These are phyloP conservation scores for Cordylochernes scorpioides DNA, from an alignment of 2,888 invertebrate species.

Conservation along the genomic window DNA sequence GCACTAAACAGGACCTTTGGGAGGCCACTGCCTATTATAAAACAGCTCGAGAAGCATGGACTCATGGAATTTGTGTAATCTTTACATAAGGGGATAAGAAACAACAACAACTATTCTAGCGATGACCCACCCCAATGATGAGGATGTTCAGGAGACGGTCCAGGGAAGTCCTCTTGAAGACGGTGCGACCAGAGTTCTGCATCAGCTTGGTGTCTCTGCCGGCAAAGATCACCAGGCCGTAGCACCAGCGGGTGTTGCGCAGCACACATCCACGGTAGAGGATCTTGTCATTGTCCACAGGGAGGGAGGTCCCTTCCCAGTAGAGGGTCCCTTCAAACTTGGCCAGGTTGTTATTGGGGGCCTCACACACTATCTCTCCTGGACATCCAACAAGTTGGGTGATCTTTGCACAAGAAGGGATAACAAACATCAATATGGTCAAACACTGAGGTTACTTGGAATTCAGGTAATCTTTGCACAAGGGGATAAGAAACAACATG, in stretches of 20 bases:
- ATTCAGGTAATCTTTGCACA: no score
- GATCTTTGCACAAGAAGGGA: background rate
- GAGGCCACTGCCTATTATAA: no score
- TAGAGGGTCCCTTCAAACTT: constrained; percentile 83
- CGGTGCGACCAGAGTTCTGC: constrained; percentile 98
- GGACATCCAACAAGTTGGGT: constrained; percentile 5
- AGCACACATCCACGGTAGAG: constrained; percentile 84
- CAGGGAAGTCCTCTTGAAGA: constrained; percentile 95
- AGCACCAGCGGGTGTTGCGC: constrained; percentile 82
- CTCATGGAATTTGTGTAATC: no score
- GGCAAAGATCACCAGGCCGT: constrained; percentile 88
- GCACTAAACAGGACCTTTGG: no score
- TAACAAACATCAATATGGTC: background rate
- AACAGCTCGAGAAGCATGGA: no score
- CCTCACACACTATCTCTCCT: constrained; percentile 74
- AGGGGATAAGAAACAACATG: no score
- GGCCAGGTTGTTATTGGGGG: constrained; percentile 90
- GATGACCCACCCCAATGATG: constrained; percentile 56
- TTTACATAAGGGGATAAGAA: no score
- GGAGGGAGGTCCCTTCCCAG: constrained; percentile 33
- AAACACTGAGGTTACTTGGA: no score
- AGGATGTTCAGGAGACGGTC: constrained; percentile 95
- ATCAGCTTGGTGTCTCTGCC: constrained; percentile 97
- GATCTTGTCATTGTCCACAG: constrained; percentile 88
- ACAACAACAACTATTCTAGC: background rate